Conservation (phyloP, 2,113 vertebrate species). For the Perccottus glenii region DNA sequence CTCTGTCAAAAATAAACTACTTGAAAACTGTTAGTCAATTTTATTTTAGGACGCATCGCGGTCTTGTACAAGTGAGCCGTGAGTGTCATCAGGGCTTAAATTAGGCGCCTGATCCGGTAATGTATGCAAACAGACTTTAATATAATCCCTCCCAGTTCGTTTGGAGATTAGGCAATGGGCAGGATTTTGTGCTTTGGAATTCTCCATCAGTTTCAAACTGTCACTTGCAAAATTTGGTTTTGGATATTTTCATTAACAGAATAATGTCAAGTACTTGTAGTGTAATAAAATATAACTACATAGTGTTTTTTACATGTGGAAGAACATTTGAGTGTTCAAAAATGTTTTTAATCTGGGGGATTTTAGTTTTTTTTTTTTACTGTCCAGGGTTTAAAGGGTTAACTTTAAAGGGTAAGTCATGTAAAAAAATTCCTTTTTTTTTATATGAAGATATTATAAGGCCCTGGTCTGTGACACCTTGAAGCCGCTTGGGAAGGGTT, state of each 20-base stretch:
- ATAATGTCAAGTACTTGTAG: background rate
- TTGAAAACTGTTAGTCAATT: no score
- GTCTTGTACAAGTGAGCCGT: no score
- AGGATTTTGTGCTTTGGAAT: no score
- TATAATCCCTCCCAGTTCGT: background rate
- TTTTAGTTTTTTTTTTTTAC: no score
- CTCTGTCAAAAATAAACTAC: no score
- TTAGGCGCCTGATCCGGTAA: background rate
- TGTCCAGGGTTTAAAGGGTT: background rate
- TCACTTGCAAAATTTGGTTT: background rate
- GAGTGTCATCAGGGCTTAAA: background rate
- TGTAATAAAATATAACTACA: background rate
- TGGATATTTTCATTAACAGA: background rate
- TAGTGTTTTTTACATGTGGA: no score
- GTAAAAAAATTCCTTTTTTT: background rate
- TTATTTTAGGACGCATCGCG: no score
- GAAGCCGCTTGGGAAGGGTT: background rate
- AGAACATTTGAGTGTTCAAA: background rate
- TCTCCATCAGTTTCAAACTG: no score
- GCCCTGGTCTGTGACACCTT: background rate
- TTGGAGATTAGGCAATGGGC: background rate
- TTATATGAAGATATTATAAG: background rate
- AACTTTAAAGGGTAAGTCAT: background rate
- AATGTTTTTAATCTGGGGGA: background rate
- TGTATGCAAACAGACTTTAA: conserved; percentile 7